A percentile compares a stretch with the other conserved stretches of the same genome.
Evolutionary conservation across 2,888 invertebrate genomes (phyloP).

Genomic region (Odontothrips loti): DNA sequence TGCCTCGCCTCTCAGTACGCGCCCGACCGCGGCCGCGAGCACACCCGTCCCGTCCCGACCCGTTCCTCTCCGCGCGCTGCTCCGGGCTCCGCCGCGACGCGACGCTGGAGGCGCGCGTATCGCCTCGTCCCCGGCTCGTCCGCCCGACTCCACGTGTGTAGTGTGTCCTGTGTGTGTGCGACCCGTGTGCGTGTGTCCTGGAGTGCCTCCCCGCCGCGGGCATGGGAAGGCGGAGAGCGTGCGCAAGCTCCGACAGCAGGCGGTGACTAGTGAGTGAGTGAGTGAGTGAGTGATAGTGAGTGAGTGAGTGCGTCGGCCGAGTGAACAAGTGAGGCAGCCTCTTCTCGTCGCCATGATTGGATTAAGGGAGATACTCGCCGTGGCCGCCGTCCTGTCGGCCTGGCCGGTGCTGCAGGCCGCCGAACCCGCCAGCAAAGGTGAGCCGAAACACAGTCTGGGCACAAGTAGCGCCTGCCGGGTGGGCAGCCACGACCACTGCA

Average conservation of each 20-base stretch:
- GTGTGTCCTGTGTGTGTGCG: neutral
- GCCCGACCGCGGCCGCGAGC: constrained; percentile 13
- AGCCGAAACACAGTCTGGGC: neutral
- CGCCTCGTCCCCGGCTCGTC: neutral
- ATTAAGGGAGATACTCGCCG: neutral
- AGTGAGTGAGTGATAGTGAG: neutral
- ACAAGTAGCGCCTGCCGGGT: too few species aligned
- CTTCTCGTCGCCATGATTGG: neutral
- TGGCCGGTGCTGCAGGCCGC: neutral
- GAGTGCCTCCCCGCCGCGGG: neutral
- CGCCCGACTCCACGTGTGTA: neutral
- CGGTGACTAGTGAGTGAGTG: neutral
- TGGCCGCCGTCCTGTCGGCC: neutral
- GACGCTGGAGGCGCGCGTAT: too few species aligned
- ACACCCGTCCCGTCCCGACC: neutral
- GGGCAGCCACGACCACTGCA: too few species aligned
- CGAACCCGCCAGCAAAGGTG: neutral
- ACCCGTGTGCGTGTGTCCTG: neutral
- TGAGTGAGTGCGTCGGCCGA: neutral
- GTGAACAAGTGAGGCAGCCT: neutral
- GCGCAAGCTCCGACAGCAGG: neutral
- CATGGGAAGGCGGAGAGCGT: neutral
- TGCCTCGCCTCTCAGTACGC: neutral
- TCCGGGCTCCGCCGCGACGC: neutral
- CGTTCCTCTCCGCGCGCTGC: neutral